Percentiles rank a stretch among this genome's conserved stretches.
These are phyloP conservation scores for Tangara arthus DNA, from an alignment of 2,797 vertebrate genomes.

Conservation along the genomic window DNA sequence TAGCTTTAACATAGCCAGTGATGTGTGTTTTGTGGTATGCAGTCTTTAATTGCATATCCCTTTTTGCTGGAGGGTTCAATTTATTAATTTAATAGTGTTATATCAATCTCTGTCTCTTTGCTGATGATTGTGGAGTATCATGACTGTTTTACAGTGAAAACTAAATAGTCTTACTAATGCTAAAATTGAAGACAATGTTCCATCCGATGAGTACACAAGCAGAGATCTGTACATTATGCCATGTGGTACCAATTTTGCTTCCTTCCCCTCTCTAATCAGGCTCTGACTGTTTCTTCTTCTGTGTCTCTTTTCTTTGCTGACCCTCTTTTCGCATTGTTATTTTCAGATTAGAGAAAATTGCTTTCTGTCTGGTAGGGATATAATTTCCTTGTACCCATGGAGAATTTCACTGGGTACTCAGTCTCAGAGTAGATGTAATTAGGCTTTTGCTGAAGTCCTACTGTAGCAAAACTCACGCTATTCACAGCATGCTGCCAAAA, in stretches of 20 bases:
- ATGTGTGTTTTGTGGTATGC: neutral
- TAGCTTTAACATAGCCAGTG: neutral
- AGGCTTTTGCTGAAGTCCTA: slow-evolving; percentile 3
- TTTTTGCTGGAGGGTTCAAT: neutral
- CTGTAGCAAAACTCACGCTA: neutral
- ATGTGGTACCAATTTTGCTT: neutral
- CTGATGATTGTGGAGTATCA: neutral
- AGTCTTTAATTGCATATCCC: neutral
- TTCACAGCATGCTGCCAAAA: neutral
- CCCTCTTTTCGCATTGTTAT: slow-evolving; percentile 2
- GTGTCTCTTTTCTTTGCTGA: neutral
- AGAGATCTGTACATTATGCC: neutral
- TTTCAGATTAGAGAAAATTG: slow-evolving; percentile 49
- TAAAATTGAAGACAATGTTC: neutral
- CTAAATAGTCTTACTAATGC: neutral
- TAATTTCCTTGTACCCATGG: neutral
- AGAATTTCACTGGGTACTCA: slow-evolving; percentile 11
- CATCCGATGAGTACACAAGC: neutral
- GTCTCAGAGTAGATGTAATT: neutral
- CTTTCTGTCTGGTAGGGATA: neutral
- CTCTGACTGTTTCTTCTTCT: neutral
- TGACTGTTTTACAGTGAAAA: neutral
- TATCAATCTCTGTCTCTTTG: neutral
- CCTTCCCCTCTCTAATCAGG: neutral
- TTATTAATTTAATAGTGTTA: neutral